These are phyloP conservation scores for Eucidaris tribuloides DNA, from an alignment of 35 echinoderm and acorn worm species.

Conservation along the genomic window DNA sequence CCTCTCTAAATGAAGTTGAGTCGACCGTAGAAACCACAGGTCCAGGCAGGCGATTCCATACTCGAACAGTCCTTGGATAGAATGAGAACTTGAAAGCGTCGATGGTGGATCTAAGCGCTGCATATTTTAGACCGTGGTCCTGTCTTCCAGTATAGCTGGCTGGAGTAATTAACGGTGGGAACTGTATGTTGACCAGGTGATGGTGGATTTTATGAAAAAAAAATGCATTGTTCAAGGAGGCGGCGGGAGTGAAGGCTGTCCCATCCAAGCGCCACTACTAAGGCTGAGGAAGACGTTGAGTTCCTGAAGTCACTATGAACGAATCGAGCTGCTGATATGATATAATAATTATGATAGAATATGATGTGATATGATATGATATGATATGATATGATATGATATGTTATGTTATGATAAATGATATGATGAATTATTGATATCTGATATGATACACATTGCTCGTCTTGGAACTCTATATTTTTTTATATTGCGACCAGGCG, in stretches of 20 bases:
- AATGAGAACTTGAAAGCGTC: background rate
- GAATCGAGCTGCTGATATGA: too few species aligned
- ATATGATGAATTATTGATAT: too few species aligned
- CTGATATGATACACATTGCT: too few species aligned
- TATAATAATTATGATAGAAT: too few species aligned
- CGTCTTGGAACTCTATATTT: too few species aligned
- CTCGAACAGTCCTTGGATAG: background rate
- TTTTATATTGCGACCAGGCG: too few species aligned
- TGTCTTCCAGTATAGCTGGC: background rate
- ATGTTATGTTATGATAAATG: too few species aligned
- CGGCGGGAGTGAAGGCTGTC: background rate
- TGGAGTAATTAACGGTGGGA: background rate
- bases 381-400: too few species aligned
- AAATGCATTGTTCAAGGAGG: background rate
- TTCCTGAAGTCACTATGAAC: background rate
- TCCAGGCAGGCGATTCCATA: too few species aligned
- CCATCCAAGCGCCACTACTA: background rate
- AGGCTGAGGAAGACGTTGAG: background rate
- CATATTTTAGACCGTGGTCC: background rate
- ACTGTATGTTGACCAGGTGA: background rate
- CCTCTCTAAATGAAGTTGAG: too few species aligned
- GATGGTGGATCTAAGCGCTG: background rate
- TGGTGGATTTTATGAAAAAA: constrained; percentile 4
- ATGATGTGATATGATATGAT: too few species aligned
- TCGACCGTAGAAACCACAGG: too few species aligned